Base-by-base conservation (phyloP, 2,797 vertebrate genomes). In the Enteromius unitaeniatus region DNA sequence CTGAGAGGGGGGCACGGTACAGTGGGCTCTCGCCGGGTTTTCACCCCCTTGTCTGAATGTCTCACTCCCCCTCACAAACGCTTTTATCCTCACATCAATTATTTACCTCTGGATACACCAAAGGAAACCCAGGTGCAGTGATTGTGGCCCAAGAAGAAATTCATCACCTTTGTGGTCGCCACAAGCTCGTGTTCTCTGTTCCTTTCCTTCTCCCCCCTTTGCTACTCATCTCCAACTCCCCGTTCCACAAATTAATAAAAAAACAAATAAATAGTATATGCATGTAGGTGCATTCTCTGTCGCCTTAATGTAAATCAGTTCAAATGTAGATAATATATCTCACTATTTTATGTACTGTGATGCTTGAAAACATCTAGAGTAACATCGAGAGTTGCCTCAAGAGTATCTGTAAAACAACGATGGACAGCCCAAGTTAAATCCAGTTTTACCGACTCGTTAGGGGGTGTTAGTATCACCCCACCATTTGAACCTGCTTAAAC, bases 41-140 rank as follows among this genome's bases (percentile, higher is more conserved):
- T 84, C 81, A 81, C 79, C 72, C 85, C 79, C 76, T 76, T 85
- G 86, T 86, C 87, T 89, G 86, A 84, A 93, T 92, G 92, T 91
- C 90, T 92, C 0, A 40, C 92, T 91, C 91, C 86, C 87, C 86
- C 87, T 77, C 86, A 91, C 89, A 88, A 89, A 87, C 84, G 81
- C 92, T 93, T 95, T 96, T 94, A 95, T 95, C 93, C 91, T 90
- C 85, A 85, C 91, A 94, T 95, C 92, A 95, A 95, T 95, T 95
- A 95, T 95, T 95, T 93, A 95, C 93, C 92, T 93, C 89, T 93
- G 91, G 93, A 93, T 93, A 93, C 93, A 95, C 92, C 94, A 94
- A 94, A 95, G 93, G 92, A 94, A 93, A 94, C 91, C 90, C 78
- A 81, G 90, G 85, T 92, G 93, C 93, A 92, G 91, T 94, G 94